These are phyloP conservation scores for Panopea generosa DNA, from an alignment of 2,888 invertebrate genomes.

Conservation along the genomic window DNA sequence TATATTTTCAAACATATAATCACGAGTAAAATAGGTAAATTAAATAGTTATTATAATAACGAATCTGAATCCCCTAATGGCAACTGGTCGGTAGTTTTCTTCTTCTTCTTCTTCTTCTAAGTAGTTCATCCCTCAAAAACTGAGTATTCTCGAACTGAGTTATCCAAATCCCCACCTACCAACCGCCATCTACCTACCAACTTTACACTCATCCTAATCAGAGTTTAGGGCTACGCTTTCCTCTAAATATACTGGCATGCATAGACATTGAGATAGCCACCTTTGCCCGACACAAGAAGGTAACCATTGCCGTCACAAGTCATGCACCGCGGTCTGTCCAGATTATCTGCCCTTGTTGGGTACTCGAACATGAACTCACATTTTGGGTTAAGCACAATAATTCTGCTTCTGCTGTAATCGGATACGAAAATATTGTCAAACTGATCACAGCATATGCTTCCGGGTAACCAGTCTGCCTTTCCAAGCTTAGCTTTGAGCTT, in stretches of 20 bases:
- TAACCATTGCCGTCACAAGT: slow-evolving; percentile 57
- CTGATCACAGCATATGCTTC: slow-evolving; percentile 63
- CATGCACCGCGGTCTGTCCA: slow-evolving; percentile 63
- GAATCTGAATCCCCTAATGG: too few species aligned
- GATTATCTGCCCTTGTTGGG: slow-evolving; percentile 51
- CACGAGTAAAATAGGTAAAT: too few species aligned
- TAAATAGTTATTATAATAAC: too few species aligned
- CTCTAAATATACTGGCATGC: slow-evolving; percentile 52
- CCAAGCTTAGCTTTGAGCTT: slow-evolving; percentile 44
- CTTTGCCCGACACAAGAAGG: slow-evolving; percentile 61
- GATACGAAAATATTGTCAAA: slow-evolving; percentile 67
- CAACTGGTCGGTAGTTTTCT: too few species aligned
- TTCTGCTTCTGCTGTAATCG: slow-evolving; percentile 59
- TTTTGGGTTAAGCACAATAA: slow-evolving; percentile 59
- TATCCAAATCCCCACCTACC: too few species aligned
- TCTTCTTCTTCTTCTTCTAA: too few species aligned
- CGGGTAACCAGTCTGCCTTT: slow-evolving; percentile 61
- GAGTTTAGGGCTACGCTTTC: too few species aligned
- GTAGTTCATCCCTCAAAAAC: too few species aligned
- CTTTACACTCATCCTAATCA: too few species aligned
- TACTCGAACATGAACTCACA: slow-evolving; percentile 62
- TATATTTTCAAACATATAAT: too few species aligned
- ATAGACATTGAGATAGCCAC: slow-evolving; percentile 63
- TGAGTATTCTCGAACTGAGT: too few species aligned
- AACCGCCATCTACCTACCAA: too few species aligned